Base-by-base conservation (phyloP, 2,113 vertebrate species). In the Sapajus apella region DNA sequence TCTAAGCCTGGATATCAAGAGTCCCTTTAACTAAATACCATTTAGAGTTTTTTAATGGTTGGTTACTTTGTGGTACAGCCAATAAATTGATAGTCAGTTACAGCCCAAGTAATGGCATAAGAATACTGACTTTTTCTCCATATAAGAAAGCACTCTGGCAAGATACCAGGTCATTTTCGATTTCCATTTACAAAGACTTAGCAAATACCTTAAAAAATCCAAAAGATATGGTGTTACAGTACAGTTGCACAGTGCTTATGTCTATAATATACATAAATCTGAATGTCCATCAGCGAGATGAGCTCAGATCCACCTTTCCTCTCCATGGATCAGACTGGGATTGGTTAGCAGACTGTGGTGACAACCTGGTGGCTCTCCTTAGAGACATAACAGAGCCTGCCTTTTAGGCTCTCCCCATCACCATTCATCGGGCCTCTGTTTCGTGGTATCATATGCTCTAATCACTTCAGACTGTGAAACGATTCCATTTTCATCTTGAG, bases 401-500 rank as follows among this genome's bases (percentile, higher is more conserved):
- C 86, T 94, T 21, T 82, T 4, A 45, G 76, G 30, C 64, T 32
- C 30, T 21, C 14, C 94, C 89, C 82, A 98, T 99, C 99, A 99
- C 99, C 99, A 99, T 96, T 99, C 99, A 30, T 99, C 99, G 20
- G 99, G 98, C 98, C 99, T 99, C 98, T 99, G 99, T 96, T 99
- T 99, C 81, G 99, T 99, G 98, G 99, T 99, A 96, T 99, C 99
- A 2, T 99, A 99, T 3, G 99, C 99, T 98, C 99, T 97, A 98
- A 99, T 99, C 90, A 99, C 99, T 98, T 99, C 99, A 13, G 99
- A 99, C 98, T 99, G 99, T 8, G 99, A 99, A 97, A 99, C 99
- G 20, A 99, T 99, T 89, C 99, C 99, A 43, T 99, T 99, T 98
- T 99, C 99, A 73, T 99, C 99, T 99, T 99, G 99, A 94, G 99